These are phyloP conservation scores for Oreocharis arfaki DNA, from an alignment of 2,113 vertebrate genomes.

Conservation along the genomic window DNA sequence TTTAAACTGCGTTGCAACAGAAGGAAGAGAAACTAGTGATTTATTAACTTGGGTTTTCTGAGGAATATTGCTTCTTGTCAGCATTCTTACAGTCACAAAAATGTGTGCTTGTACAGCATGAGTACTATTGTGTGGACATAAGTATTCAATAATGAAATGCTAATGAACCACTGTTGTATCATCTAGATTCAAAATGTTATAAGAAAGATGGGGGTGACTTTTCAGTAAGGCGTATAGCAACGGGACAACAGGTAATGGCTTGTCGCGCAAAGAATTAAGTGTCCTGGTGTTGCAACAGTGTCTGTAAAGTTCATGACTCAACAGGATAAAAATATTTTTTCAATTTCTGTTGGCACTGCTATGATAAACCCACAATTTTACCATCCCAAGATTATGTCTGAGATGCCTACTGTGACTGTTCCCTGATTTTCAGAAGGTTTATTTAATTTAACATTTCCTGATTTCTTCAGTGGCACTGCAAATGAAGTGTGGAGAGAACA, in stretches of 20 bases:
- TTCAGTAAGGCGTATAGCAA: not conserved
- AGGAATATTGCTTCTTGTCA: not conserved
- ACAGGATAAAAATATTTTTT: not conserved
- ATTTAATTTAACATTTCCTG: not conserved
- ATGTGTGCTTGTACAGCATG: not conserved
- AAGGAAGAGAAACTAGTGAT: not conserved
- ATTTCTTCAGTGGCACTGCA: not conserved
- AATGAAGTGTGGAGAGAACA: not conserved
- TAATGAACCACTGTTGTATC: not conserved
- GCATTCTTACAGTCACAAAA: not conserved
- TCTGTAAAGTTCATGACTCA: not conserved
- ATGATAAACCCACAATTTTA: not conserved
- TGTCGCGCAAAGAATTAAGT: not conserved
- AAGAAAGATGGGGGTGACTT: not conserved
- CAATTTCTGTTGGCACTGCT: not conserved
- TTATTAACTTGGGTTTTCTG: not conserved
- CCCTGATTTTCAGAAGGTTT: not conserved
- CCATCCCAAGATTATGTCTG: not conserved
- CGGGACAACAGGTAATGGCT: not conserved
- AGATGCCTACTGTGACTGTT: not conserved
- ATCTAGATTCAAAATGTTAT: not conserved
- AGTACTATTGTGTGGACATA: not conserved
- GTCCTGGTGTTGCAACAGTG: not conserved
- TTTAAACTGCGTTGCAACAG: not conserved
- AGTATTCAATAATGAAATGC: not conserved